Conservation (phyloP, 1,140 invertebrate genomes). For the Rhyacophila brunnea region DNA sequence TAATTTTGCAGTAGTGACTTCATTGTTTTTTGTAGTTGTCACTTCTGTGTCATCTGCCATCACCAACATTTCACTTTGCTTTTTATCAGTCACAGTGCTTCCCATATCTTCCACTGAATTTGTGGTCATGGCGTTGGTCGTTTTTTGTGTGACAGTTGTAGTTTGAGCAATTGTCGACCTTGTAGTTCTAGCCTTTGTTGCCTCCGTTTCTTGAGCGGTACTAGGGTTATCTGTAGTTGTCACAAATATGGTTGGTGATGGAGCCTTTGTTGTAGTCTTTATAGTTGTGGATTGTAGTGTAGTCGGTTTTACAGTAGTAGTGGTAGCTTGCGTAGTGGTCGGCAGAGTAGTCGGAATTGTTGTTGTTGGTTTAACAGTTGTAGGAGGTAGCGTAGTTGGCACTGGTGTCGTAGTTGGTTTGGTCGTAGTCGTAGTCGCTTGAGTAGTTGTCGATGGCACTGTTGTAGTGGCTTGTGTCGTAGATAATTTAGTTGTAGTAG, state of each 20-base stretch:
- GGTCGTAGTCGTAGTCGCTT: conserved; percentile 4
- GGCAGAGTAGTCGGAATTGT: conserved; percentile 22
- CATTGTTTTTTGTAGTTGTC: too few species aligned
- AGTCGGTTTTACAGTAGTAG: conserved; percentile 32
- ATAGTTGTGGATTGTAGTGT: conserved; percentile 18
- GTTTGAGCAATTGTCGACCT: background rate
- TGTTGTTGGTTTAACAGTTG: conserved; percentile 5
- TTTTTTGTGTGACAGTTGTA: background rate
- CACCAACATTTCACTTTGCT: too few species aligned
- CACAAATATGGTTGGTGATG: background rate
- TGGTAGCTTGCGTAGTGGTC: conserved; percentile 33
- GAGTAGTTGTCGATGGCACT: conserved; percentile 13
- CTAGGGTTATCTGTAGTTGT: background rate
- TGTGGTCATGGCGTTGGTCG: background rate
- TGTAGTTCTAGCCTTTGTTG: background rate
- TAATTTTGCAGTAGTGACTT: too few species aligned
- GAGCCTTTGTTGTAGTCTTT: conserved; percentile 3
- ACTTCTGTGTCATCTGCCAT: too few species aligned
- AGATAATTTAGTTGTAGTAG: conserved; percentile 30
- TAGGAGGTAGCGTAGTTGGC: background rate
- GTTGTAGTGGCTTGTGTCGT: conserved; percentile 31
- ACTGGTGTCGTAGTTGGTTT: conserved; percentile 8
- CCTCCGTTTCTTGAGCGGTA: background rate
- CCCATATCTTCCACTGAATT: background rate
- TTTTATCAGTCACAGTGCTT: background rate